Percentiles rank a stretch among this genome's conserved stretches.
phyloP scores from a whole-genome alignment of 1,140 invertebrate species.

The Halyomorpha halys region DNA sequence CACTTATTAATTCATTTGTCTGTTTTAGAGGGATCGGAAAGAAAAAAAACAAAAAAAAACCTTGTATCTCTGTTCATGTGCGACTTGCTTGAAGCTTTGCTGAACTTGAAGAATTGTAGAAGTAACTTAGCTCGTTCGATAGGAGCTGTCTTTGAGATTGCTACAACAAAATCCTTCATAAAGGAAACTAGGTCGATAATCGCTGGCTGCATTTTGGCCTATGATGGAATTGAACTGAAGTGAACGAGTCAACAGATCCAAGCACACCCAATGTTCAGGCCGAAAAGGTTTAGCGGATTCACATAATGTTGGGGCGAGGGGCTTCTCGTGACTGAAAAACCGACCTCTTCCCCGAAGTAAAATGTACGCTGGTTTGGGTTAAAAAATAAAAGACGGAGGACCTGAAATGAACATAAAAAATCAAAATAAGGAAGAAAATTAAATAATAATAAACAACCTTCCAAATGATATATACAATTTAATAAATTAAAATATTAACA shows the following conservation, averaged over 20 bases:
- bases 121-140: constrained; percentile 91
- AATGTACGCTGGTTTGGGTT: too few species aligned
- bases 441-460: too few species aligned
- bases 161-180: constrained; percentile 73
- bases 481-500: too few species aligned
- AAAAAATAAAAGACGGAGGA: too few species aligned
- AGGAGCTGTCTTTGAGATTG: constrained; percentile 80
- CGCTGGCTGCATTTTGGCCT: constrained; percentile 30
- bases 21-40: too few species aligned
- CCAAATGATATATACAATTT: too few species aligned
- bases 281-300: neutral
- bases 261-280: constrained; percentile 12
- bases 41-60: constrained; percentile 36
- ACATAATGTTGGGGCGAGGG: too few species aligned
- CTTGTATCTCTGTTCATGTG: constrained; percentile 67
- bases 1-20: too few species aligned
- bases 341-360: too few species aligned
- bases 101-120: constrained; percentile 84
- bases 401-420: too few species aligned
- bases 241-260: constrained; percentile 2
- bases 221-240: neutral
- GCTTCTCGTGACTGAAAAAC: too few species aligned
- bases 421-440: too few species aligned
- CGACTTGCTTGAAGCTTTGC: constrained; percentile 73
- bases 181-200: constrained; percentile 52